Evolutionary conservation across 37 sponge, comb jelly and placozoan genomes (phyloP), one percentile per base, ranked within the genome.

Genomic region (Halichondria panicea): DNA sequence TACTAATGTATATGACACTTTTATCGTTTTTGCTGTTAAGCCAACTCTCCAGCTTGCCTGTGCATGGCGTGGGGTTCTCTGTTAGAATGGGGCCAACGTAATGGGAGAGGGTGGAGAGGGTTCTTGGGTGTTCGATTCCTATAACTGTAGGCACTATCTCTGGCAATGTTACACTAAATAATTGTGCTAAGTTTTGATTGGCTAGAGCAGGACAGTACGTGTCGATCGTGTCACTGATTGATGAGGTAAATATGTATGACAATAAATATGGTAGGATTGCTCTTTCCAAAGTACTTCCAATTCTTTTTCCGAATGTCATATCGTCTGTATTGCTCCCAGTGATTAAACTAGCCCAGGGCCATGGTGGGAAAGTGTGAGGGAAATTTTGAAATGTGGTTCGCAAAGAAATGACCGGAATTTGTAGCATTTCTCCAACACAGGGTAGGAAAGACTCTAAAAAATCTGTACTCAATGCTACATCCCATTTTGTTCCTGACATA

Each of bases 1-100:
- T 88, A 30, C 89, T 82, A 25, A 88, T 25, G 58, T 88, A 88
- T 33, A 88, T 55, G 22, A 88, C 89, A 66, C 58, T 36, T 11
- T 66, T 56, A 9, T 43, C 41, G 2, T 52, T n/a, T 4, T 45
- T 60, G 41, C 35, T 54, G 39, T 46, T 61, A 58, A 88, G 61
- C 89, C 89, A 88, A 25, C 44, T 43, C 24, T 36, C 32, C 34
- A 88, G 48, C 1, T 71, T 67, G 3, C 4, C 3, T 3, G 40
- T 24, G 4, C 66, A 50, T 3, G 66, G 74, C 7, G 46, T 13
- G 5, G 39, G 63, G 55, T 28, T 15, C 9, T 4, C 28, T 0
- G 64, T 13, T 3, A 84, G 22, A 28, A 84, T 65, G 19, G 84
- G 84, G 1, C 84, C 84, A 24, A 74, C 60, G 55, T 76, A 84